These are phyloP conservation scores for Phengaris arion DNA, from an alignment of 2,888 invertebrate genomes.

Conservation along the genomic window DNA sequence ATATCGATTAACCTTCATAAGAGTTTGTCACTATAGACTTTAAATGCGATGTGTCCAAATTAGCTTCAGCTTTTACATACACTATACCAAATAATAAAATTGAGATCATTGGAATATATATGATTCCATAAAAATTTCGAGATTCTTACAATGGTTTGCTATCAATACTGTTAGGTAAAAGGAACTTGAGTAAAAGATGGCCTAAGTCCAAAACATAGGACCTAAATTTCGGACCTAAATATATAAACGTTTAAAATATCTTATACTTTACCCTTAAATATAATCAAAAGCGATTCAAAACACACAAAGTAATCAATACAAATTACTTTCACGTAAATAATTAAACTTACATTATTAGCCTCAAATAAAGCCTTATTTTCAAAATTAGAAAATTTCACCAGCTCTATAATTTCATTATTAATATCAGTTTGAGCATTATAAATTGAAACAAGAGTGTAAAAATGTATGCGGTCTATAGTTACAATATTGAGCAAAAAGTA, in stretches of 20 bases:
- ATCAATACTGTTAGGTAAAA: conserved; percentile 37
- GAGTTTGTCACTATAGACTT: too few species aligned
- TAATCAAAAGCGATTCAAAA: conserved; percentile 23
- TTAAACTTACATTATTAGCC: conserved; percentile 10
- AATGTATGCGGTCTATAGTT: background rate
- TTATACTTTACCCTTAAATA: conserved; percentile 23
- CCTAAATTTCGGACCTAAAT: background rate
- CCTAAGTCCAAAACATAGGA: conserved; percentile 11
- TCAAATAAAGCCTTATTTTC: background rate
- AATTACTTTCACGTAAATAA: conserved; percentile 17
- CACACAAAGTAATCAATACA: conserved; percentile 15
- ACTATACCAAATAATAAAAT: conserved; percentile 1
- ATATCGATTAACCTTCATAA: too few species aligned
- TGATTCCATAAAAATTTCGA: conserved; percentile 33
- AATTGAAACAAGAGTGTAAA: background rate
- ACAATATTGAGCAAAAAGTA: conserved; percentile 6
- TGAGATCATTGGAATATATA: conserved; percentile 33
- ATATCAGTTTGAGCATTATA: conserved; percentile 15
- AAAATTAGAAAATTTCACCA: background rate
- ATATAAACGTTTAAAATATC: background rate
- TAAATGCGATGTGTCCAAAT: too few species aligned
- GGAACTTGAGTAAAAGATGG: conserved; percentile 35
- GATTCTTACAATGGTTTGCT: conserved; percentile 37
- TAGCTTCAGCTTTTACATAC: background rate
- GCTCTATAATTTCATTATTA: background rate